phyloP scores from a whole-genome alignment of 2,797 vertebrate species.

The Gobio occitaniae region DNA sequence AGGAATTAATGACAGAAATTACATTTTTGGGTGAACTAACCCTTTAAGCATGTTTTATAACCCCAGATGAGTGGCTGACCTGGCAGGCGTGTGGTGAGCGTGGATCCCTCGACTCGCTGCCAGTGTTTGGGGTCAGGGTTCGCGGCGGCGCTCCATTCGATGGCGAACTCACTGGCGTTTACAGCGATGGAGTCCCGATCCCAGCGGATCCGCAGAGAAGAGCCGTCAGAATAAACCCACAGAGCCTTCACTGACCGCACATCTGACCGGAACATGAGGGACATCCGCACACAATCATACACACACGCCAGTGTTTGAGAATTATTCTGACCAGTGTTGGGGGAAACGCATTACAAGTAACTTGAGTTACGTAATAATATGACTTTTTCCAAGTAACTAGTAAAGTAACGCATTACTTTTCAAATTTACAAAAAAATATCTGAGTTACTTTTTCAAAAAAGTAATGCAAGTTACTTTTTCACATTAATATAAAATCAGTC shows the following conservation, averaged over 20 bases:
- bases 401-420: no score
- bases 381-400: no score
- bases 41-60: not conserved
- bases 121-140: slow-evolving; percentile 45
- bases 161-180: slow-evolving; percentile 56
- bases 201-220: slow-evolving; percentile 45
- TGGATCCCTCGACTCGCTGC: slow-evolving; percentile 52
- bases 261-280: not conserved
- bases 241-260: slow-evolving; percentile 33
- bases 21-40: no score
- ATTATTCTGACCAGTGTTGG: no score
- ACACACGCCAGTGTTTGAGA: not conserved
- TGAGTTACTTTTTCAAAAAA: no score
- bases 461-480: no score
- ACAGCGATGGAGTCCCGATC: not conserved
- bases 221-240: slow-evolving; percentile 41
- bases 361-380: no score
- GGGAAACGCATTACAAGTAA: no score
- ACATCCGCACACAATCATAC: not conserved
- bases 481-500: no score
- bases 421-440: no score
- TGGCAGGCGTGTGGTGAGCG: slow-evolving; percentile 54
- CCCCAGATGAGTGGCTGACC: slow-evolving; percentile 48
- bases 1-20: no score
- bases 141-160: slow-evolving; percentile 59